phyloP scores from a whole-genome alignment of 2,113 vertebrate species.

The Gila orcuttii region DNA sequence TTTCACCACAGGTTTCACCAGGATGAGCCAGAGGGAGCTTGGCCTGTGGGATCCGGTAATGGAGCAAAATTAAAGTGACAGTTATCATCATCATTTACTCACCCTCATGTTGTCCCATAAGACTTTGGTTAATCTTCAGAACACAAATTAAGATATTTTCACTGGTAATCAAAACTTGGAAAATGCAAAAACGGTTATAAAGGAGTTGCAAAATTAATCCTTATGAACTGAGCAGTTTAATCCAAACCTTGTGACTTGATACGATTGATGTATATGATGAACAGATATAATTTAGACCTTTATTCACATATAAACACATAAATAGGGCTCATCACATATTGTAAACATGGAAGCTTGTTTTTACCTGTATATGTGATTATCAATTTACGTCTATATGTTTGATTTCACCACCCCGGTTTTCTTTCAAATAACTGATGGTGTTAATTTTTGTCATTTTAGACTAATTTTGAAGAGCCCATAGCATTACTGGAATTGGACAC shows the following conservation, averaged over 20 bases:
- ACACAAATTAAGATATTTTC: not conserved
- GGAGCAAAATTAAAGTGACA: not conserved
- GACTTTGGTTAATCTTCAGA: not conserved
- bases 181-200: not conserved
- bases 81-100: not conserved
- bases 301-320: not conserved
- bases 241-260: not conserved
- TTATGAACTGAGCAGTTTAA: not conserved
- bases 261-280: not conserved
- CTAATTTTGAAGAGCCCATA: conserved; percentile 94
- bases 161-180: not conserved
- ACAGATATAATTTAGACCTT: not conserved
- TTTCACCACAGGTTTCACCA: conserved; percentile 98
- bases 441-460: conserved; percentile 70
- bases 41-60: conserved; percentile 98
- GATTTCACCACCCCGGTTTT: not conserved
- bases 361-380: not conserved
- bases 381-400: not conserved
- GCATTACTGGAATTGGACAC: conserved; percentile 97
- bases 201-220: not conserved
- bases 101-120: not conserved
- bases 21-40: conserved; percentile 98
- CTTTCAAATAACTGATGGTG: not conserved
- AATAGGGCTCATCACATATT: not conserved
- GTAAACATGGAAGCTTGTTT: not conserved